Evolutionary conservation across 2,888 invertebrate genomes (phyloP).

Genomic region (Lycia hirtaria): DNA sequence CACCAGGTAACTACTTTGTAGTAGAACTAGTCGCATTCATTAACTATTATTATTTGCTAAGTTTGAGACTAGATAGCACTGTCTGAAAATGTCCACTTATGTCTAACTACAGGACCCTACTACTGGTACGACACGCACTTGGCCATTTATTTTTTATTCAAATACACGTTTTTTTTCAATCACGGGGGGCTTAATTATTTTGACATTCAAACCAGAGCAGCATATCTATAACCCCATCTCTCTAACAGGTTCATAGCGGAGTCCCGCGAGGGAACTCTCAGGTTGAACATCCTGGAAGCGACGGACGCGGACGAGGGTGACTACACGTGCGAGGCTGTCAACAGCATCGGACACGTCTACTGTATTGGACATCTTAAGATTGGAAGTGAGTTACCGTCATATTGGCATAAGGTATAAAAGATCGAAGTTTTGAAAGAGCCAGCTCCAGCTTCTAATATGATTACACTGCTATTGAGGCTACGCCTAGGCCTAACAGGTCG

Average conservation of each 20-base stretch:
- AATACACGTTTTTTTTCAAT: not conserved
- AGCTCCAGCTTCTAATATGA: too few relatives aligned
- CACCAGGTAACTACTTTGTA: constrained; percentile 84
- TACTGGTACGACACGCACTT: too few relatives aligned
- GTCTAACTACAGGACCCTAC: too few relatives aligned
- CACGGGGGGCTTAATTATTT: not conserved
- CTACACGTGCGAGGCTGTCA: constrained; percentile 98
- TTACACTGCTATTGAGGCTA: too few relatives aligned
- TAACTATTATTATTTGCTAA: too few relatives aligned
- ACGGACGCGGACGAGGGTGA: constrained; percentile 97
- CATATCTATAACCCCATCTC: not conserved
- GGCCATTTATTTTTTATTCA: too few relatives aligned
- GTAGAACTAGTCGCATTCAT: too few relatives aligned
- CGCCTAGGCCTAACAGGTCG: too few relatives aligned
- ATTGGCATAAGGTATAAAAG: not conserved
- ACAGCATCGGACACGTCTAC: constrained; percentile 95
- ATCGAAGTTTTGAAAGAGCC: too few relatives aligned
- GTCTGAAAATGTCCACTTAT: too few relatives aligned
- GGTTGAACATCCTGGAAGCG: constrained; percentile 94
- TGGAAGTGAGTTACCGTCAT: constrained; percentile 87
- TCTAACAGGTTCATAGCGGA: constrained; percentile 81
- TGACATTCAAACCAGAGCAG: not conserved
- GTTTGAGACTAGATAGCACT: too few relatives aligned
- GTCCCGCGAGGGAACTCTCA: constrained; percentile 90
- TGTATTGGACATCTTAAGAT: constrained; percentile 96